Conservation (phyloP, 2,888 invertebrate genomes). For the Scaptomyza polygonia region DNA sequence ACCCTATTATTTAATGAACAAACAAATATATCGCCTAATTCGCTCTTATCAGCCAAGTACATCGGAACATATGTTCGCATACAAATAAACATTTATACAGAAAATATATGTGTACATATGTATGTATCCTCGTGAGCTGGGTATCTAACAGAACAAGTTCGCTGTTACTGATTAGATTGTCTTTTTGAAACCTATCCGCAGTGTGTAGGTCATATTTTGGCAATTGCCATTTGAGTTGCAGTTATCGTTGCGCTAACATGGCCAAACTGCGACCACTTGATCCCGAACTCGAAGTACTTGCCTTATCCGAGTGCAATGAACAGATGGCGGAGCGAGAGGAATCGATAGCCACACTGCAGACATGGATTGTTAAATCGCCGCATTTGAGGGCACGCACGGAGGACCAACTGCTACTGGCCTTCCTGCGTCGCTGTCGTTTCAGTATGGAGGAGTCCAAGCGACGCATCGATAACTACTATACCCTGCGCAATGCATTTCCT, state of each 20-base stretch:
- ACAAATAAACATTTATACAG: neutral
- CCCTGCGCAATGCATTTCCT: constrained; percentile 69
- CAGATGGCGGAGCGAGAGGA: constrained; percentile 44
- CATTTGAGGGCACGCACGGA: constrained; percentile 67
- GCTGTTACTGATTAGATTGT: constrained; percentile 42
- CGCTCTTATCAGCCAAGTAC: constrained; percentile 38
- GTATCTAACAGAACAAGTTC: constrained; percentile 28
- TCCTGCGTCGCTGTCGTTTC: constrained; percentile 73
- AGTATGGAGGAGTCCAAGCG: constrained; percentile 73
- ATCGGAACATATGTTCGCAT: neutral
- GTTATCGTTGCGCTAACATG: constrained; percentile 48
- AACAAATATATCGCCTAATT: constrained; percentile 49
- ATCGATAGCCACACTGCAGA: constrained; percentile 50
- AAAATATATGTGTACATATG: too few relatives aligned
- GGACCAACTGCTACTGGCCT: constrained; percentile 64
- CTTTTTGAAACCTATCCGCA: neutral
- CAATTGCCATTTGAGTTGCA: constrained; percentile 44
- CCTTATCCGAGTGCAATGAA: constrained; percentile 73
- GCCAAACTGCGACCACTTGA: constrained; percentile 49
- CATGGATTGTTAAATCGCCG: constrained; percentile 71
- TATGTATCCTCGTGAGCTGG: neutral
- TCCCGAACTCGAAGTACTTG: constrained; percentile 54
- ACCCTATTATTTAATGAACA: constrained; percentile 44
- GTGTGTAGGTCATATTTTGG: neutral
- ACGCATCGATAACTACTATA: constrained; percentile 73